Base-by-base conservation (phyloP, 2,888 invertebrate genomes). In the Crepidodera aurea region DNA sequence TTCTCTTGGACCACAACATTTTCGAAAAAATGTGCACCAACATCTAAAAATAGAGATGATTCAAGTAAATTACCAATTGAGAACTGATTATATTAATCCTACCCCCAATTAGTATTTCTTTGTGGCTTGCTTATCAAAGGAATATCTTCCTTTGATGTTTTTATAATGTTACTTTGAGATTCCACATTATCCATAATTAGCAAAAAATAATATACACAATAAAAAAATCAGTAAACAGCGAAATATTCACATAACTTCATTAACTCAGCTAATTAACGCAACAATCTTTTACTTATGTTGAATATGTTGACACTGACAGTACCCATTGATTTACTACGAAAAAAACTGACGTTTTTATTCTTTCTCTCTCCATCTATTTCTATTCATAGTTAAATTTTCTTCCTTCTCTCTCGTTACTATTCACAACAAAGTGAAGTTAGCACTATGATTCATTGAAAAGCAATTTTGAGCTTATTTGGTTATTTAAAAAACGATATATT, bases 1-100 rank as follows among this genome's bases (percentile, higher is more conserved):
- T 78, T 93, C 92, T 70, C 89, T 86, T 72, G 89, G 88, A 60
- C 91, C 84, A 78, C 89, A 88, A 80, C 89, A 89, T 84, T 86
- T 84, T 72, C 87, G 86, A 85, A 92, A 90, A 74, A 89, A 84
- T 80, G 88, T 88, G 68, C 88, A 87, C 80, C 89, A 90, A 76
- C 94, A 91, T 81, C 95, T 96, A 82, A 51, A 83, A 57, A 18
- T 13, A 18, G 15, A 39, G 16, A 54, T 13, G 32, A 16, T 12
- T n/a, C n/a, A n/a, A 13, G n/a, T 25, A 54, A 27, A 15, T 15
- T 29, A 27, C 7, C 13, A 25, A 42, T 42, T 12, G 1, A 16
- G 4, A 13, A 3, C 7, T 44, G n/a, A 54, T 25, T 12, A 32
- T 32, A 18, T 27, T 3, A 44, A 58, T 34, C 40, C 51, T 74